Evolutionary conservation across 2,888 invertebrate species (phyloP), one percentile per base, ranked within the genome.

Genomic region (Coremacera marginata): DNA sequence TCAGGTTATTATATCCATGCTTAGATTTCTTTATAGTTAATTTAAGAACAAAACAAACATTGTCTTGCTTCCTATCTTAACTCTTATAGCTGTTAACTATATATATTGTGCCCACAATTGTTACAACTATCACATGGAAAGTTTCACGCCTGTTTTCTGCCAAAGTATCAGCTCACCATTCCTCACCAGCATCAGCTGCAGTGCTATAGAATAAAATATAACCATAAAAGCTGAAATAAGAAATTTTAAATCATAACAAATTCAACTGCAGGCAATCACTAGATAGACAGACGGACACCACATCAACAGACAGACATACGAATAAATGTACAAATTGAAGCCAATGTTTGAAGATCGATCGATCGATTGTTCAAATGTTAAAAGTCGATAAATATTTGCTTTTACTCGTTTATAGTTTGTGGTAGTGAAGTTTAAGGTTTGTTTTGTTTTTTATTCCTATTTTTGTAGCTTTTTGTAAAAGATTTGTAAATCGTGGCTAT

Each of bases 311-410:
- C 25, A 14, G 27, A 62, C 31, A 9, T n/a, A 63, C 63, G 31
- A 27, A 63, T 5, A 31, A 27, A 63, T 31, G 31, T 8, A 63
- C 63, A 31, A 60, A 27, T 44, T 44, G 19, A 27, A 60, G 22
- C 57, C 11, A 60, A 27, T 25, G 57, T 25, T 9, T 60, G 25
- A 60, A 25, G 19, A 70, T 60, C 72, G 72, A 72, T 72, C 60
- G 72, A 72, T 72, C 72, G 72, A 72, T 72, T 72, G 72, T 74
- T 62, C 44, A 74, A 74, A 74, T 74, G 74, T 65, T 74, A 74
- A 74, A 74, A 63, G 65, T 65, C 74, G 65, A 74, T 74, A 74
- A 74, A 74, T 74, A 74, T 74, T 74, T 74, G 74, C 49, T 65
- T 74, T 63, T n/a, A 27, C 22, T 44, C 44, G 44, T 44, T 44